Evolutionary conservation across 2,113 vertebrate species (phyloP).

Genomic region (Prionailurus viverrinus): DNA sequence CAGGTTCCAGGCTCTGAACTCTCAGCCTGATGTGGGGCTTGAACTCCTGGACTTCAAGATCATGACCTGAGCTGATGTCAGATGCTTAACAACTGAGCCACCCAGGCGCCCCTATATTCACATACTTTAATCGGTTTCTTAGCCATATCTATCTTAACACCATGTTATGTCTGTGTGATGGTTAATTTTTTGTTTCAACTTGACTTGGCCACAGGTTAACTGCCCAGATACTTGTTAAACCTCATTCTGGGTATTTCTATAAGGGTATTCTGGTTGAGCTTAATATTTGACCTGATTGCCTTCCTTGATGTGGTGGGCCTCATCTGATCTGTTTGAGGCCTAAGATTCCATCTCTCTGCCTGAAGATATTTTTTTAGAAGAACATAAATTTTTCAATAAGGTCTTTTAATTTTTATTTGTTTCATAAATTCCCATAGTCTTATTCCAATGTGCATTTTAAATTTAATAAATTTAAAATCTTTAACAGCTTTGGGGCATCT

Average conservation of each 20-base stretch:
- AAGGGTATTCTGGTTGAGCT: neutral
- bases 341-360: neutral
- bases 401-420: neutral
- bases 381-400: neutral
- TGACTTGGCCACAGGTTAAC: neutral
- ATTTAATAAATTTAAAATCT: constrained; percentile 30
- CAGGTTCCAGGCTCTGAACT: no score
- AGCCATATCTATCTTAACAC: neutral
- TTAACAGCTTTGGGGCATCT: neutral
- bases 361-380: constrained; percentile 3
- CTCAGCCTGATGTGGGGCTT: no score
- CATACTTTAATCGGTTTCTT: constrained; percentile 4
- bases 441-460: constrained; percentile 41
- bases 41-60: no score
- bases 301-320: neutral
- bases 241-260: neutral
- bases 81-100: no score
- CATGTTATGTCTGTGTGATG: neutral
- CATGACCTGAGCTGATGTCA: no score
- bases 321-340: neutral
- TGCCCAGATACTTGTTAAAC: neutral
- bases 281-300: neutral
- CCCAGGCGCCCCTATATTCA: neutral
- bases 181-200: neutral
- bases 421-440: neutral